These are phyloP conservation scores for Pampus argenteus DNA, from an alignment of 2,797 vertebrate genomes.

Conservation along the genomic window DNA sequence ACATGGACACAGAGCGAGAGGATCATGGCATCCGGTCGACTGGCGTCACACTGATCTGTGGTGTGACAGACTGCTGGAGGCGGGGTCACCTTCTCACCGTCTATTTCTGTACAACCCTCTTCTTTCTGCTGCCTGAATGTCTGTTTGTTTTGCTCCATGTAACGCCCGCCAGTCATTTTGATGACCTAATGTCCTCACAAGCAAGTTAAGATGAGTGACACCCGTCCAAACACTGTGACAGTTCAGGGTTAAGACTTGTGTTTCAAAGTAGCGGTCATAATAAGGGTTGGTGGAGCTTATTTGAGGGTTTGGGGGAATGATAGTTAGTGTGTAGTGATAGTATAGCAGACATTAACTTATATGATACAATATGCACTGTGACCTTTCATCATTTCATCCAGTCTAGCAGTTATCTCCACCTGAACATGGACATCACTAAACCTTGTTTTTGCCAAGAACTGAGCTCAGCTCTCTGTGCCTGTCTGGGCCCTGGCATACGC, in stretches of 20 bases:
- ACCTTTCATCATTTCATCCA: constrained; percentile 9
- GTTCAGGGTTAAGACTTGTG: not conserved
- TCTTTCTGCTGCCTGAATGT: constrained; percentile 29
- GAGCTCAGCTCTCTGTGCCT: constrained; percentile 13
- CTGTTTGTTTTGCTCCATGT: constrained; percentile 15
- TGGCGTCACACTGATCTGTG: constrained; percentile 42
- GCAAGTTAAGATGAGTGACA: not conserved
- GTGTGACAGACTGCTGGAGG: constrained; percentile 55
- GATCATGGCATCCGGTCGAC: constrained; percentile 36
- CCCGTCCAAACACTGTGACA: not conserved
- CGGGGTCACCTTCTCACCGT: constrained; percentile 60
- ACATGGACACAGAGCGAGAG: constrained; percentile 8
- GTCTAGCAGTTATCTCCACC: constrained; percentile 1
- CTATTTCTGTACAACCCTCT: constrained; percentile 48
- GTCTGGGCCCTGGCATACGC: constrained; percentile 28
- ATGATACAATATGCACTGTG: not conserved
- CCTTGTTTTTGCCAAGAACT: constrained; percentile 28
- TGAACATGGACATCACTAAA: constrained; percentile 17
- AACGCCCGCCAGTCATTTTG: constrained; percentile 2
- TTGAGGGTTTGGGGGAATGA: too few relatives aligned
- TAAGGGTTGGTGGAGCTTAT: too few relatives aligned
- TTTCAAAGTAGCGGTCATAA: not conserved
- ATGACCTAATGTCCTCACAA: constrained; percentile 5
- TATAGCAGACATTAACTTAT: not conserved
- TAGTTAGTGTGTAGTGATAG: too few relatives aligned